Evolutionary conservation across 2,888 invertebrate species (phyloP), one percentile per base, ranked within the genome.

Genomic region (Lomographa bimaculata): DNA sequence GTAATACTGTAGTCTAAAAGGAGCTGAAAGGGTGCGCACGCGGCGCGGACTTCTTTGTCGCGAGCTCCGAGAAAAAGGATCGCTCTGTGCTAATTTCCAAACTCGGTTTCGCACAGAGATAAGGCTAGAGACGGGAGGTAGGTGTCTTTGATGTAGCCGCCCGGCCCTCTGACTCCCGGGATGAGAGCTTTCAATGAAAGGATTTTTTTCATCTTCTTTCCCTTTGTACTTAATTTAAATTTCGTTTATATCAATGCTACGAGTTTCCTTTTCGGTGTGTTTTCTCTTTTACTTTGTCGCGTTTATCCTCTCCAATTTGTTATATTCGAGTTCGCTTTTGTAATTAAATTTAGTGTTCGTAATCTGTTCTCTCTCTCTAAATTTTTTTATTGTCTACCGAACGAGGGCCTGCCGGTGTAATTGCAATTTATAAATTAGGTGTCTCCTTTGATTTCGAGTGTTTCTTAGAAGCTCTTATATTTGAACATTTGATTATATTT

Each of bases 201-300:
- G 89, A 89, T 89, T 87, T 89, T 85, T 89, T 86, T 84, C 81
- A 83, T 85, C 85, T 85, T 80, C 84, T 81, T 84, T 87, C 81
- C 81, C 86, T 89, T 89, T 89, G 89, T 89, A 87, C 85, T 89
- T 89, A 89, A 89, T 89, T 89, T 89, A 89, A 89, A 89, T 89
- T 89, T 89, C 89, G 89, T 89, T 89, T 89, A 89, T 89, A 89
- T 87, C 89, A 87, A 86, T 87, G 87, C 86, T 85, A 66, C 75
- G 86, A 82, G 84, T 87, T 87, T 87, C 86, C 86, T 85, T 84
- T 81, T 77, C 73, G 77, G 79, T 82, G 84, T 86, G 85, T 87
- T 85, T 86, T 86, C 82, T 84, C 82, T 86, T 86, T 87, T 84
- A 86, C 89, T 86, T 89, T 86, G 87, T 86, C 87, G 86, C 87